A percentile compares a stretch with the other conserved stretches of the same genome.
Evolutionary conservation across 1,140 invertebrate genomes (phyloP).

Genomic region (Cherax destructor): DNA sequence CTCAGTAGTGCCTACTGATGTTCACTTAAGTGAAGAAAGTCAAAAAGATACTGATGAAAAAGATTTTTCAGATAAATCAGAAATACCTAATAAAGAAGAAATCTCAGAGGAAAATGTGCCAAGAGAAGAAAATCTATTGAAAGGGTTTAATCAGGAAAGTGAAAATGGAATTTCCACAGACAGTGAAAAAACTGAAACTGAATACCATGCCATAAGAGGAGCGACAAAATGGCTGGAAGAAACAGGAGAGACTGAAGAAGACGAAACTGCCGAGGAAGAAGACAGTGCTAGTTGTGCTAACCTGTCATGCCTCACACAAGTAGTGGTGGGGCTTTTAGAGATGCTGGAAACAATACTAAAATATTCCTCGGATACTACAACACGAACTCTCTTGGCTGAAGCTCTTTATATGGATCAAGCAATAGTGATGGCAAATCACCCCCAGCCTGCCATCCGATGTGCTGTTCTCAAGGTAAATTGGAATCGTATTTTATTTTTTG

Average conservation of each 20-base stretch:
- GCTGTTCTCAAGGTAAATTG: conserved; percentile 49
- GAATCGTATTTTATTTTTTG: neutral
- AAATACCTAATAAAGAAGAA: neutral
- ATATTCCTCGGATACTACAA: conserved; percentile 33
- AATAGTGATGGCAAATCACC: conserved; percentile 54
- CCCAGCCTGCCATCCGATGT: conserved; percentile 40
- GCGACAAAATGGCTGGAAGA: conserved; percentile 42
- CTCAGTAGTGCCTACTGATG: neutral
- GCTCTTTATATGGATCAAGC: conserved; percentile 48
- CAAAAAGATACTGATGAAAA: neutral
- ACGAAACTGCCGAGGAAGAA: conserved; percentile 48
- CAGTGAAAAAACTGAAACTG: conserved; percentile 30
- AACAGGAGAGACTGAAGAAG: conserved; percentile 39
- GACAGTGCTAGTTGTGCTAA: conserved; percentile 18
- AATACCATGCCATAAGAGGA: neutral
- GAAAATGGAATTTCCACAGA: neutral
- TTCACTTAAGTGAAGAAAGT: neutral
- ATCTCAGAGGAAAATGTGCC: neutral
- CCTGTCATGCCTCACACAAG: conserved; percentile 28
- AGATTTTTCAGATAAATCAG: neutral
- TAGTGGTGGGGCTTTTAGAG: conserved; percentile 51
- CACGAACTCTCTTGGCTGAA: conserved; percentile 42
- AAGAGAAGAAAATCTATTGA: neutral
- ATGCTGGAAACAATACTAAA: conserved; percentile 29
- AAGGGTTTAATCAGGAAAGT: neutral